phyloP scores from a whole-genome alignment of 2,113 vertebrate species.

The Otolemur garnettii region DNA sequence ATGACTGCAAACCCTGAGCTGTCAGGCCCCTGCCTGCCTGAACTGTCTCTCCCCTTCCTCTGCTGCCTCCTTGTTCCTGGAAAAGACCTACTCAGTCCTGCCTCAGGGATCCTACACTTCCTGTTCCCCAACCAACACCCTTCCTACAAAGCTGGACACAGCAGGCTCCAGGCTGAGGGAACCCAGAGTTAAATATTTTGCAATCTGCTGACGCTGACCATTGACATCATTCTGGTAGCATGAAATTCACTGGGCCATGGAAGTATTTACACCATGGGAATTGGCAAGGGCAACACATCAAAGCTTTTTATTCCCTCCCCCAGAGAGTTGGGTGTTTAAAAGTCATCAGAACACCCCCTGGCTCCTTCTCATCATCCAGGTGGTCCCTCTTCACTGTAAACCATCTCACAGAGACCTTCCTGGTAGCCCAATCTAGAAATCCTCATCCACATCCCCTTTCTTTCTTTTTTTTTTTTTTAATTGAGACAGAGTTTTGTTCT shows the following conservation, averaged over 20 bases:
- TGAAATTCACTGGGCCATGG: fast-evolving
- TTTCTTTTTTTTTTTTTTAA: neutral
- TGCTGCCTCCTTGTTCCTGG: neutral
- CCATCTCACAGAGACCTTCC: neutral
- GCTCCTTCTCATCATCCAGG: neutral
- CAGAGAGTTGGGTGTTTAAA: neutral
- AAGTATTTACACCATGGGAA: neutral
- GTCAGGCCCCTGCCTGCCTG: neutral
- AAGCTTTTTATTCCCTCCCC: neutral
- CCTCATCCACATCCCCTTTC: fast-evolving
- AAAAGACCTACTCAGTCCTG: neutral
- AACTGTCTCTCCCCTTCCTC: too few species aligned
- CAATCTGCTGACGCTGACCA: neutral
- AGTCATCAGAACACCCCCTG: neutral
- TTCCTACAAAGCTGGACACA: neutral
- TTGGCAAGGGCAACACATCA: neutral
- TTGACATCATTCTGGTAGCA: neutral
- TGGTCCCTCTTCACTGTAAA: neutral
- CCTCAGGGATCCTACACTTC: neutral
- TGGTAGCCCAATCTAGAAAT: neutral
- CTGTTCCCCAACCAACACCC: neutral
- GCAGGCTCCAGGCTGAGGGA: neutral
- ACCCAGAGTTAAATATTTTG: neutral
- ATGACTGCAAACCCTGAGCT: neutral
- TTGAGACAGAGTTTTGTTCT: too few species aligned